phyloP scores from a whole-genome alignment of 2,797 vertebrate genomes.

The Pagetopsis macropterus region DNA sequence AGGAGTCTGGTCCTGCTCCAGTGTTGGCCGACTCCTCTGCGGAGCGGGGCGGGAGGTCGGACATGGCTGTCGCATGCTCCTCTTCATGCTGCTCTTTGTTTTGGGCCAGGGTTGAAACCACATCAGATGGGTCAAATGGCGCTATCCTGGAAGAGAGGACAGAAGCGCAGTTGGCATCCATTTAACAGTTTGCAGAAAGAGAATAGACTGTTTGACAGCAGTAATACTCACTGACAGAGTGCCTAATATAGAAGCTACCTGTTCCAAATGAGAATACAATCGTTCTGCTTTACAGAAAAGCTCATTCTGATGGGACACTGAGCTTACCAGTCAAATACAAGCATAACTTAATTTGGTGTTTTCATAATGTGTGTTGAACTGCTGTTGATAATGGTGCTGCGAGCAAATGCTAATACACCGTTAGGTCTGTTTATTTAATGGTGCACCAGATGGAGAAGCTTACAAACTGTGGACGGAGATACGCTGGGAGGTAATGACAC shows the following conservation, averaged over 20 bases:
- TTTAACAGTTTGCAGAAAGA: not conserved
- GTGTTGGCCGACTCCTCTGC: conserved; percentile 42
- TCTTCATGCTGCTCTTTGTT: conserved; percentile 52
- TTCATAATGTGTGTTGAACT: conserved; percentile 38
- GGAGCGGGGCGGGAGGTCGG: conserved; percentile 52
- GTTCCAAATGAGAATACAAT: conserved; percentile 13
- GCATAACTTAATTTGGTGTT: conserved; percentile 20
- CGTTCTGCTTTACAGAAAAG: conserved; percentile 1
- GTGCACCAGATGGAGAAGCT: conserved; percentile 62
- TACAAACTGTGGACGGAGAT: conserved; percentile 42
- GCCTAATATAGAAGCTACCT: not conserved
- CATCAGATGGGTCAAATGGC: conserved; percentile 46
- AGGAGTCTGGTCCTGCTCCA: conserved; percentile 56
- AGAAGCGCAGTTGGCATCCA: conserved; percentile 13
- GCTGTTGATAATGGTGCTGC: conserved; percentile 38
- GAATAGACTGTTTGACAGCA: not conserved
- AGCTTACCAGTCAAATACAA: conserved; percentile 22
- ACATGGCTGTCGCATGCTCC: conserved; percentile 65
- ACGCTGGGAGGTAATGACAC: conserved; percentile 47
- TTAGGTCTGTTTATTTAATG: conserved; percentile 63
- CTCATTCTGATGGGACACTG: conserved; percentile 10
- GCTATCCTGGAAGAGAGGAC: conserved; percentile 58
- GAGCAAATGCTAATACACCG: conserved; percentile 46
- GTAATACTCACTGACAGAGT: conserved; percentile 1
- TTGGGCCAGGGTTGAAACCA: conserved; percentile 50